phyloP scores from a whole-genome alignment of 2,113 vertebrate species.

The Corythaeola cristata region DNA sequence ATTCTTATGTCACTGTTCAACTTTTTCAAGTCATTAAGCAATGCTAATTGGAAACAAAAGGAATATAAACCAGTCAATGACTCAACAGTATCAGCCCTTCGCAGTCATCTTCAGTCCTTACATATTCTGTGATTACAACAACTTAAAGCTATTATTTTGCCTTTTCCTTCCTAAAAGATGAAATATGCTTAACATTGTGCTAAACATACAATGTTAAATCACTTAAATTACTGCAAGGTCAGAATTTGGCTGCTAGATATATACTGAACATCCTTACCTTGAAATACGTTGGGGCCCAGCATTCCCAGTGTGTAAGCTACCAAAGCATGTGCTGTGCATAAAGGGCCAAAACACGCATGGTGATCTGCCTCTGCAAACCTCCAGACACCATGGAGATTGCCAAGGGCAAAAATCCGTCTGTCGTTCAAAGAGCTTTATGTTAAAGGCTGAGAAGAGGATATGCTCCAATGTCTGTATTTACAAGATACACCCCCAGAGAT shows the following conservation, averaged over 20 bases:
- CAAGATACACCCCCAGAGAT: not conserved
- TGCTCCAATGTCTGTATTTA: not conserved
- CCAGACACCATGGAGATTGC: not conserved
- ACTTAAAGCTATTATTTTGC: not conserved
- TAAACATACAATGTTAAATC: not conserved
- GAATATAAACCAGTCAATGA: not conserved
- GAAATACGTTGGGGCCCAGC: not conserved
- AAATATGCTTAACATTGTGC: not conserved
- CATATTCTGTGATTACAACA: not conserved
- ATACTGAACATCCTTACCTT: not conserved
- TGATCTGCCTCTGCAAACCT: not conserved
- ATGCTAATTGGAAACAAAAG: not conserved
- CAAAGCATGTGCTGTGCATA: not conserved
- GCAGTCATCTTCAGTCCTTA: not conserved
- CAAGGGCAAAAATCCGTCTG: not conserved
- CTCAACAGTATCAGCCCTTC: not conserved
- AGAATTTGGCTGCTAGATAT: not conserved
- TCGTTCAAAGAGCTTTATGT: not conserved
- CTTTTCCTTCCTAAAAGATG: not conserved
- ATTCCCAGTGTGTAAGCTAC: not conserved
- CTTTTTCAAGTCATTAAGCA: not conserved
- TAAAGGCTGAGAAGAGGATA: not conserved
- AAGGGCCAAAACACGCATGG: not conserved
- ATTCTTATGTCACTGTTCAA: not conserved
- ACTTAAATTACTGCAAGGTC: not conserved